These are phyloP conservation scores for Ammospiza nelsoni DNA, from an alignment of 2,113 vertebrate genomes.

Conservation along the genomic window DNA sequence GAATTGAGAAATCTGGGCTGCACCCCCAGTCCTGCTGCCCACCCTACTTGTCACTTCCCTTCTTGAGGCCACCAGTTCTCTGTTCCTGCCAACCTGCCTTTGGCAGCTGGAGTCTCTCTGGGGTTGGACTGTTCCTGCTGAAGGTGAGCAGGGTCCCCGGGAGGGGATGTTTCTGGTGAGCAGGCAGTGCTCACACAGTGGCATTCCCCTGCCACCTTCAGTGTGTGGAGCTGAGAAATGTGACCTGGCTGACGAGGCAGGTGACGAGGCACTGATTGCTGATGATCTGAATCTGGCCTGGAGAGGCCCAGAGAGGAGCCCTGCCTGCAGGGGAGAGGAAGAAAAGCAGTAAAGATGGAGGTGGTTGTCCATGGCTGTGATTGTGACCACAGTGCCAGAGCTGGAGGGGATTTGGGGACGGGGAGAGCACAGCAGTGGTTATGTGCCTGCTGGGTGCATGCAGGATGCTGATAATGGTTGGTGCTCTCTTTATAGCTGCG, in stretches of 20 bases:
- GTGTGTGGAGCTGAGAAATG: background rate
- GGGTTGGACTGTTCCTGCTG: background rate
- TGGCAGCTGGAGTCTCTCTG: background rate
- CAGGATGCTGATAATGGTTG: constrained; percentile 23
- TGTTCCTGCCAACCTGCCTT: background rate
- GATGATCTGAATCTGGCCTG: fast-evolving
- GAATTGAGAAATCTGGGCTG: constrained; percentile 34
- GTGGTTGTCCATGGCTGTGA: background rate
- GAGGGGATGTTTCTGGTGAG: background rate
- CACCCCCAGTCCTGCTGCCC: background rate
- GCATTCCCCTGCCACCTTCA: fast-evolving
- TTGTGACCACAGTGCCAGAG: background rate
- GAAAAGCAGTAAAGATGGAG: background rate
- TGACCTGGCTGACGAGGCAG: background rate
- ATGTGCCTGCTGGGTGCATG: background rate
- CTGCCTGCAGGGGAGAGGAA: background rate
- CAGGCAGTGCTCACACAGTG: fast-evolving
- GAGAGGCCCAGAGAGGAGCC: background rate
- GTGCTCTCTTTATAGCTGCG: background rate
- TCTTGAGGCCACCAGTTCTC: background rate
- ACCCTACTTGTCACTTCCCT: background rate
- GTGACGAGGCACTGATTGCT: background rate
- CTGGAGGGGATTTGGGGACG: background rate
- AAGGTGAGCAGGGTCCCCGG: background rate
- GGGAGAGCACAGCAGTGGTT: background rate